Evolutionary conservation across 2,888 invertebrate genomes (phyloP).

Genomic region (Scaptomyza reducta): DNA sequence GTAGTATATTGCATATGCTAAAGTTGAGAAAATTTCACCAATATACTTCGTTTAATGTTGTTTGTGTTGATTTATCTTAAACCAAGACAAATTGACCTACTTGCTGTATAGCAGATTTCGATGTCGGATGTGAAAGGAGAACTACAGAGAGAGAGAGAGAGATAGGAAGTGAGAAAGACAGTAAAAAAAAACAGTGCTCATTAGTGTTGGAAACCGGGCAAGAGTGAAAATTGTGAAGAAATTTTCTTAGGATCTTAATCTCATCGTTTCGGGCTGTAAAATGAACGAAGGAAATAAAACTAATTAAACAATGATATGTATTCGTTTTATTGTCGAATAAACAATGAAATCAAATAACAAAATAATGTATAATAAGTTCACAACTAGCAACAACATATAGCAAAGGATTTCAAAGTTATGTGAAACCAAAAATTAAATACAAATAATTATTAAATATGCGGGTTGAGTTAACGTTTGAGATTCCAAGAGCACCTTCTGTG

Average conservation of each 20-base stretch:
- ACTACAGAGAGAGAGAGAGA: neutral
- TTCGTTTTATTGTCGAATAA: conserved; percentile 63
- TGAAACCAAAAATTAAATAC: too few relatives aligned
- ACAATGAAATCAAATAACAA: conserved; percentile 5
- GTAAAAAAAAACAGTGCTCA: conserved; percentile 5
- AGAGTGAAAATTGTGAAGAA: too few relatives aligned
- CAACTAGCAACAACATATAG: neutral
- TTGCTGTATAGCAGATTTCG: conserved; percentile 24
- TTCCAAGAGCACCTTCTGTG: conserved; percentile 26
- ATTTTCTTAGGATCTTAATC: conserved; percentile 7
- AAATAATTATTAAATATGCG: too few relatives aligned
- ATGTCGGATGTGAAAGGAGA: conserved; percentile 13
- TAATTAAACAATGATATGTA: conserved; percentile 67
- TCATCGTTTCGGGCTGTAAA: conserved; percentile 4
- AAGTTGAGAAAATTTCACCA: conserved; percentile 61
- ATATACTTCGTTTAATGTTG: conserved; percentile 61
- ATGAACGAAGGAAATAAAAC: conserved; percentile 27
- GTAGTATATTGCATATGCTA: conserved; percentile 40
- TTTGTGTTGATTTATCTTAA: conserved; percentile 50
- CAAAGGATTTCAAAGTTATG: neutral
- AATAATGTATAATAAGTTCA: neutral
- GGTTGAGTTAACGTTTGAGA: conserved; percentile 25
- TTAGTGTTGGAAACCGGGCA: neutral
- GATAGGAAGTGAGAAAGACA: neutral
- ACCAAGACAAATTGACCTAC: conserved; percentile 46